Percentiles rank a stretch among this genome's conserved stretches.
Evolutionary conservation across 2,888 invertebrate genomes (phyloP).

Genomic region (Shargacucullia verbasci): DNA sequence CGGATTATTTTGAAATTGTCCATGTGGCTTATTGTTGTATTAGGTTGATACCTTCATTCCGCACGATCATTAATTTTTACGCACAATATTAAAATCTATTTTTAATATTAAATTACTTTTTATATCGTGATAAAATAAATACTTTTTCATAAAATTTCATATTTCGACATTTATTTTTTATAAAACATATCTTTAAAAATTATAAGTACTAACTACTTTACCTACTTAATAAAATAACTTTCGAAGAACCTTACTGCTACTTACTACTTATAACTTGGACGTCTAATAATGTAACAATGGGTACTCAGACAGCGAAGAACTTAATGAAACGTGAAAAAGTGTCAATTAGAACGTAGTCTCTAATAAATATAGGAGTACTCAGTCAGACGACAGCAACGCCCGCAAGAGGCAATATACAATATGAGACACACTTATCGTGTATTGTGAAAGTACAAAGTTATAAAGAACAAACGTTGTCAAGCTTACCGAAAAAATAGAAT

Average conservation of each 20-base stretch:
- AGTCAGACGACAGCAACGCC: conserved; percentile 41
- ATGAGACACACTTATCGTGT: conserved; percentile 23
- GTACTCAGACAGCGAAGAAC: conserved; percentile 56
- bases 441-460: conserved; percentile 22
- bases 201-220: no score
- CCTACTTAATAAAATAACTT: no score
- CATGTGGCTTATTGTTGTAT: conserved; percentile 24
- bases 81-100: conserved; percentile 1
- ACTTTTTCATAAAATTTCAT: no score
- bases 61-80: conserved; percentile 18
- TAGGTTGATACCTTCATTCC: no score
- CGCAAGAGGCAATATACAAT: conserved; percentile 36
- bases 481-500: conserved; percentile 17
- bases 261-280: conserved; percentile 12
- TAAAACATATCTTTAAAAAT: no score
- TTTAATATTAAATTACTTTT: conserved; percentile 1
- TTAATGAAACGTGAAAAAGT: conserved; percentile 73
- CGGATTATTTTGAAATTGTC: conserved; percentile 48
- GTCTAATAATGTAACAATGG: conserved; percentile 34
- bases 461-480: conserved; percentile 13
- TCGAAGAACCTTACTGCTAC: not conserved
- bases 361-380: conserved; percentile 65
- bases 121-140: not conserved
- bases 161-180: no score
- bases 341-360: conserved; percentile 69